phyloP scores from a whole-genome alignment of 2,113 vertebrate species.

The Myrmecobius fasciatus region DNA sequence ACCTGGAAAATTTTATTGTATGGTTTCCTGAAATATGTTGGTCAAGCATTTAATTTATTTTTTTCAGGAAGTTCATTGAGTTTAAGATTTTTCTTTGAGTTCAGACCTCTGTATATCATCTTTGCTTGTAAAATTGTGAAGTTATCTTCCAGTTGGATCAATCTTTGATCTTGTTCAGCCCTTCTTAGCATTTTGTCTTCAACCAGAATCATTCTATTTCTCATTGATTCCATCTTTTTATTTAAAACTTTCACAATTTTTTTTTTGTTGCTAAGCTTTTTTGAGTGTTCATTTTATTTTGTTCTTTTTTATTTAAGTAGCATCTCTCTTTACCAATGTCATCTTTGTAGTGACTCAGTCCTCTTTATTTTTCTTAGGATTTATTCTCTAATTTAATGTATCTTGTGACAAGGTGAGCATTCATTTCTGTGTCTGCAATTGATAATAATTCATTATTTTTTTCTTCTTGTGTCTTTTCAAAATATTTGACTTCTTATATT shows the following conservation, averaged over 20 bases:
- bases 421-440: background rate
- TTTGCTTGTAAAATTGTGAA: background rate
- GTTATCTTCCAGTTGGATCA: background rate
- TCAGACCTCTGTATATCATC: background rate
- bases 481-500: background rate
- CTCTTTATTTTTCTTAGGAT: background rate
- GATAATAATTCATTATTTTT: background rate
- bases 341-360: no score
- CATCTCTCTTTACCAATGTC: no score
- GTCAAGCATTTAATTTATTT: background rate
- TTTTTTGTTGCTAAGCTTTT: background rate
- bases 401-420: background rate
- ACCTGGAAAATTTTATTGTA: background rate
- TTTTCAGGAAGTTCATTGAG: background rate
- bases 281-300: background rate
- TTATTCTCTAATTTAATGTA: background rate
- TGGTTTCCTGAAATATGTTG: background rate
- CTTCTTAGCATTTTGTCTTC: background rate
- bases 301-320: background rate
- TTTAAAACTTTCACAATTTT: background rate
- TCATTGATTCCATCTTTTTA: background rate
- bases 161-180: background rate
- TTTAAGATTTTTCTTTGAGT: background rate
- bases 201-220: background rate
- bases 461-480: background rate